These are phyloP conservation scores for Zoanthus sansibaricus DNA, from an alignment of 92 coral and sea anemone genomes.

Conservation along the genomic window DNA sequence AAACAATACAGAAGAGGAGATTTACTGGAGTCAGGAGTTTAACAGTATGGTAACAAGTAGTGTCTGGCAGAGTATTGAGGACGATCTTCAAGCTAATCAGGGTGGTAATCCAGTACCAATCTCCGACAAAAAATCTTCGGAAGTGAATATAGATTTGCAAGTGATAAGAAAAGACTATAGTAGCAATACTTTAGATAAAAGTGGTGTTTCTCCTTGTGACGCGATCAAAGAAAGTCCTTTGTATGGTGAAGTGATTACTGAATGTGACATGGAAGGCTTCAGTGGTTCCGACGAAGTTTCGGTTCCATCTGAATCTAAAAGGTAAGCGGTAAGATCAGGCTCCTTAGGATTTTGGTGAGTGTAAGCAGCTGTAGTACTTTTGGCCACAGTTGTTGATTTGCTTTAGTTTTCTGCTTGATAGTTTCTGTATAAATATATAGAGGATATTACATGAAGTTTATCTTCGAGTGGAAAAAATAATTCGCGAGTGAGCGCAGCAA, in stretches of 20 bases:
- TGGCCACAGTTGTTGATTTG: too few relatives aligned
- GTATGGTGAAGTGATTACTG: conserved; percentile 23
- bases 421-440: too few relatives aligned
- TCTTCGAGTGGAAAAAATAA: too few relatives aligned
- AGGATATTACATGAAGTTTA: too few relatives aligned
- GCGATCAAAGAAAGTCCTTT: conserved; percentile 22
- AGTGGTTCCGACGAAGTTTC: not conserved
- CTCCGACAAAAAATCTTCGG: not conserved
- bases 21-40: conserved; percentile 34
- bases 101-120: not conserved
- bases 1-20: conserved; percentile 22
- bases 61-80: conserved; percentile 41
- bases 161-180: not conserved
- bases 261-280: conserved; percentile 13
- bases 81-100: conserved; percentile 27
- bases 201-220: not conserved
- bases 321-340: conserved; percentile 1
- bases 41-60: conserved; percentile 4
- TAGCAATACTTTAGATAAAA: not conserved
- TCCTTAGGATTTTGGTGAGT: not conserved
- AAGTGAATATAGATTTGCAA: not conserved
- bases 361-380: not conserved
- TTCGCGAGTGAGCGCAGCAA: too few relatives aligned
- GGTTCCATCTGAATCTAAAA: not conserved
- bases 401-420: too few relatives aligned